phyloP scores from a whole-genome alignment of 2,888 invertebrate genomes.

The Acheta domesticus region DNA sequence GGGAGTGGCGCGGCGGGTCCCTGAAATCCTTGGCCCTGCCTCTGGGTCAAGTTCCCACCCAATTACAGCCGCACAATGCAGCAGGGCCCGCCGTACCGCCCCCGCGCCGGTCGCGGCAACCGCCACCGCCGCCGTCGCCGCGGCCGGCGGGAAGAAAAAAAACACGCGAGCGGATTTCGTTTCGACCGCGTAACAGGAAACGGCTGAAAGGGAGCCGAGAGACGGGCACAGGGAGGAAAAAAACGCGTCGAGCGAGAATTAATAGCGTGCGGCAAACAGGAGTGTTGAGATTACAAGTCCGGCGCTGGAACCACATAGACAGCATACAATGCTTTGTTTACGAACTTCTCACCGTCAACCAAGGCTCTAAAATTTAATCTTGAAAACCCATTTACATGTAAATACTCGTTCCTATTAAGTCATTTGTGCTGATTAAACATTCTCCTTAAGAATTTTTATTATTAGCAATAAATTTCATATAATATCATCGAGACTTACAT shows the following conservation, averaged over 20 bases:
- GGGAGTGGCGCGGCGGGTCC: background rate
- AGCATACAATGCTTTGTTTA: too few species aligned
- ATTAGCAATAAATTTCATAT: too few species aligned
- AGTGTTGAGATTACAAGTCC: too few species aligned
- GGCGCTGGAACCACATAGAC: too few species aligned
- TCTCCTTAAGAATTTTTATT: too few species aligned
- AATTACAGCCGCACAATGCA: background rate
- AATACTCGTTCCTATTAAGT: too few species aligned
- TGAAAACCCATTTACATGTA: too few species aligned
- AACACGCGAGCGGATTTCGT: constrained; percentile 5
- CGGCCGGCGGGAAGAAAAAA: background rate
- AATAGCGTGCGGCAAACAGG: background rate
- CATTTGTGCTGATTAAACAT: too few species aligned
- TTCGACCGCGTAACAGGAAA: background rate
- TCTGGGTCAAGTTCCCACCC: constrained; percentile 7
- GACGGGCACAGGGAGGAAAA: background rate
- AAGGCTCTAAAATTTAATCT: too few species aligned
- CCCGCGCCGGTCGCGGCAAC: background rate
- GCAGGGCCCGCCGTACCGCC: background rate
- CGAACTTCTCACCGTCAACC: too few species aligned
- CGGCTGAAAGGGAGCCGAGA: background rate
- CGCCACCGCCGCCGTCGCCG: background rate
- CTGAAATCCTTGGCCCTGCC: background rate
- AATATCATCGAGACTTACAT: too few species aligned
- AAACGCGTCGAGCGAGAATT: background rate